Percentiles rank a stretch among this genome's conserved stretches.
Conservation (phyloP, 1,140 invertebrate genomes). For the Ooceraea biroi region DNA sequence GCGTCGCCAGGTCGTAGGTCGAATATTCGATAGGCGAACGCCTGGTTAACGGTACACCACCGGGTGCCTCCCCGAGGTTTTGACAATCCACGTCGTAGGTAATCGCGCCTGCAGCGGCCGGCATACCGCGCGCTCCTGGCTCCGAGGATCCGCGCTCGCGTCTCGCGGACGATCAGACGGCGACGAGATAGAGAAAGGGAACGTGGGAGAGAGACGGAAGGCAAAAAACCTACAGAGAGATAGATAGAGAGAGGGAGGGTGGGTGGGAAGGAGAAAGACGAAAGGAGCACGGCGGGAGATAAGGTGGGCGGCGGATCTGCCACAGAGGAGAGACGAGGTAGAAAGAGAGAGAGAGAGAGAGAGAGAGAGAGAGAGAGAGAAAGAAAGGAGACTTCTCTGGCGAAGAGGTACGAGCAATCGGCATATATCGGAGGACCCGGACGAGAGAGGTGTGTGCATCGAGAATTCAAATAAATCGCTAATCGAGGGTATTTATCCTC, state of each 20-base stretch:
- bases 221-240: not conserved
- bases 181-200: constrained; percentile 12
- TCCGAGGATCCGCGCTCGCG: constrained; percentile 41
- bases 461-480: constrained; percentile 84
- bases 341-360: constrained; percentile 25
- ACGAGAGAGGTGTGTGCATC: constrained; percentile 70
- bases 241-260: constrained; percentile 11
- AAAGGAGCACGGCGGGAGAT: constrained; percentile 1
- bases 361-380: too few relatives aligned
- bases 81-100: constrained; percentile 70
- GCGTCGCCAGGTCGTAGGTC: constrained; percentile 71
- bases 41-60: constrained; percentile 73
- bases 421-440: constrained; percentile 75
- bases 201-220: not conserved
- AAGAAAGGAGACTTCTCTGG: not conserved
- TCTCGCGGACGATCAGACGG: not conserved
- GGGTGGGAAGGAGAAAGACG: constrained; percentile 1
- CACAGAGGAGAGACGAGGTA: constrained; percentile 47
- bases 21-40: constrained; percentile 76
- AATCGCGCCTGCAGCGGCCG: constrained; percentile 62
- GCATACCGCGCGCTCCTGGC: constrained; percentile 62
- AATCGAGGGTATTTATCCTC: constrained; percentile 83
- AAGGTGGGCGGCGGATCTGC: constrained; percentile 41
- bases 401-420: constrained; percentile 60
- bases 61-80: constrained; percentile 70